Percentiles rank a stretch among this genome's conserved stretches.
Conservation (phyloP, 2,888 invertebrate species). For the Parnassius orleans region DNA sequence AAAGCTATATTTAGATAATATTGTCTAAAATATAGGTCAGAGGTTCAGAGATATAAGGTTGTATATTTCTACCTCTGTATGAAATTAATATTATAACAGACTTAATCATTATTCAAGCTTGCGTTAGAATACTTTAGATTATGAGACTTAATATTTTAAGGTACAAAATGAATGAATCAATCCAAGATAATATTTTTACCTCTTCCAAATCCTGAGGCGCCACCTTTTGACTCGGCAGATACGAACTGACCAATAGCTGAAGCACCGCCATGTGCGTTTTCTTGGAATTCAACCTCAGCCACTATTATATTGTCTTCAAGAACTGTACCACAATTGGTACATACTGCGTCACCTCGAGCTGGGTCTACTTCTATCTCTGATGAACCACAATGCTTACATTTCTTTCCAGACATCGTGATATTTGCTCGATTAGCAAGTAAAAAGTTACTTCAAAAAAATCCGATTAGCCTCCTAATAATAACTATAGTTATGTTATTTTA, state of each 20-base stretch:
- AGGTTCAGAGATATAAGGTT: too few species aligned
- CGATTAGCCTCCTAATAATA: too few species aligned
- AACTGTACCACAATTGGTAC: conserved; percentile 97
- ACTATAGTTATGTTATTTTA: too few species aligned
- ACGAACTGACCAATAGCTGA: conserved; percentile 97
- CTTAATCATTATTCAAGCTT: too few species aligned
- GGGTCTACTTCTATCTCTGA: conserved; percentile 97
- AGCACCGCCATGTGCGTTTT: conserved; percentile 92
- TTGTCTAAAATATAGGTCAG: too few species aligned
- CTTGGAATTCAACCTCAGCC: conserved; percentile 97
- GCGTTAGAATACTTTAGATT: too few species aligned
- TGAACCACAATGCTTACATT: conserved; percentile 93
- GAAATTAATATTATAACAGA: too few species aligned
- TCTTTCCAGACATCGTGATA: conserved; percentile 81
- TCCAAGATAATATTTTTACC: conserved; percentile 55
- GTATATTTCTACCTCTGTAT: too few species aligned
- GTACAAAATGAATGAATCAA: too few species aligned
- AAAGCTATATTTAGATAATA: too few species aligned
- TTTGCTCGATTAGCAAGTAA: background rate
- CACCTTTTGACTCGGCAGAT: conserved; percentile 92
- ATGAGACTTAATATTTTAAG: too few species aligned
- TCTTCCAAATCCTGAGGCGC: conserved; percentile 89
- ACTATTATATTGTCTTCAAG: conserved; percentile 98
- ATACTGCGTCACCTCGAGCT: conserved; percentile 96
- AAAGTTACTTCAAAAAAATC: too few species aligned